Percentiles rank a stretch among this genome's conserved stretches.
These are phyloP conservation scores for Drosophila siamana DNA, from an alignment of 2,888 invertebrate species.

Conservation along the genomic window DNA sequence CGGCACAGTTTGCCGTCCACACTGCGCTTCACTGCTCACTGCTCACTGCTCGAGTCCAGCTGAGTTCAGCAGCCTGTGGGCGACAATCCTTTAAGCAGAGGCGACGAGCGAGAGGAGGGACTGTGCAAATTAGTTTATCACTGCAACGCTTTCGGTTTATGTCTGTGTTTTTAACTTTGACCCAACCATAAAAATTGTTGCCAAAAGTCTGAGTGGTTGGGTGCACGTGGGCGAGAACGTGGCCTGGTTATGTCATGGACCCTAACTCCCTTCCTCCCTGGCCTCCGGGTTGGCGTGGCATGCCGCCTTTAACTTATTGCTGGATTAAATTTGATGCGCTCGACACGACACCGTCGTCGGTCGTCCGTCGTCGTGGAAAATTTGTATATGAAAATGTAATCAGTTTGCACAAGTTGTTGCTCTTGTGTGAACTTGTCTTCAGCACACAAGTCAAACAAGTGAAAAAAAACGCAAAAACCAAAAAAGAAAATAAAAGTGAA, in stretches of 20 bases:
- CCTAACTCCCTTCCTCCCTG: neutral
- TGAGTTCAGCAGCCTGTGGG: slow-evolving; percentile 6
- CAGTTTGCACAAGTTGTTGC: slow-evolving; percentile 46
- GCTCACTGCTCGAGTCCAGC: neutral
- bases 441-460: slow-evolving; percentile 1
- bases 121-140: slow-evolving; percentile 61
- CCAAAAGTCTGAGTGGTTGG: neutral
- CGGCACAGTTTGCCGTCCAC: neutral
- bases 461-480: neutral
- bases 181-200: slow-evolving; percentile 29
- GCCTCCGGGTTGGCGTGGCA: neutral
- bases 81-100: slow-evolving; percentile 13
- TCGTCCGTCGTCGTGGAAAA: slow-evolving; percentile 30
- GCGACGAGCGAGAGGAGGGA: neutral
- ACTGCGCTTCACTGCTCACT: too few species aligned
- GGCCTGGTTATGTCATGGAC: slow-evolving; percentile 10
- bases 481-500: too few species aligned
- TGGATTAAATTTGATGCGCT: slow-evolving; percentile 64
- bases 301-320: slow-evolving; percentile 65
- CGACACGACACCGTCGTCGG: slow-evolving; percentile 1
- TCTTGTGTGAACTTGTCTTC: slow-evolving; percentile 21
- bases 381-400: slow-evolving; percentile 72
- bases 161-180: slow-evolving; percentile 42
- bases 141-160: slow-evolving; percentile 42
- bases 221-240: slow-evolving; percentile 11